phyloP scores from a whole-genome alignment of 1,140 invertebrate genomes.

The Metaphire vulgaris region DNA sequence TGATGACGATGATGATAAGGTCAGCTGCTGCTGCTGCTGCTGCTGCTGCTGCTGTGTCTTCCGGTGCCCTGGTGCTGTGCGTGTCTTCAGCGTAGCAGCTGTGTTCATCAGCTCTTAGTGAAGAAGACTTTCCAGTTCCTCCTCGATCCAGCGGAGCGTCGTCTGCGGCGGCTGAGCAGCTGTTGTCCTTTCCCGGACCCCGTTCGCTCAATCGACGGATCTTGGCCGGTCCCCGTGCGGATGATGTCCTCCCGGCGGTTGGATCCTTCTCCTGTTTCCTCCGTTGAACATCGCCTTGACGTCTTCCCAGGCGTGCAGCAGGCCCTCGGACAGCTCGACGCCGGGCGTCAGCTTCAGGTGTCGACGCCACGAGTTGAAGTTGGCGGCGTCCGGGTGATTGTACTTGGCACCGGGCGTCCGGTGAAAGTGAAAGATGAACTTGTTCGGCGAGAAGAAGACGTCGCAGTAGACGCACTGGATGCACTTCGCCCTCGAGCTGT shows the following conservation, averaged over 20 bases:
- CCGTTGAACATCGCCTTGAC: constrained; percentile 52
- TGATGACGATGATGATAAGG: too few species aligned
- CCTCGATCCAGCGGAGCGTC: neutral
- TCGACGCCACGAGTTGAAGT: constrained; percentile 90
- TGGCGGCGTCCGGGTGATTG: constrained; percentile 78
- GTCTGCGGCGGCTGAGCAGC: too few species aligned
- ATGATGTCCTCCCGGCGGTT: too few species aligned
- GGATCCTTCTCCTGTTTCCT: constrained; percentile 12
- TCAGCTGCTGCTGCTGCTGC: too few species aligned
- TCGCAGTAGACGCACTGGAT: constrained; percentile 49
- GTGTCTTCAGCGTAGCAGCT: too few species aligned
- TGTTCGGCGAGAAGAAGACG: constrained; percentile 89
- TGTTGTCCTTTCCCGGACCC: too few species aligned
- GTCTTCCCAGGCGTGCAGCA: constrained; percentile 63
- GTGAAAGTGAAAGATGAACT: constrained; percentile 94
- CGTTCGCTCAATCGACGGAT: too few species aligned
- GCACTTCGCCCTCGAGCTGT: constrained; percentile 36
- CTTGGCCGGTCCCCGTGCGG: too few species aligned
- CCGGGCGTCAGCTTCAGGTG: constrained; percentile 79
- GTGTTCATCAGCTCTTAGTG: too few species aligned
- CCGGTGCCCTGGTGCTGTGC: too few species aligned
- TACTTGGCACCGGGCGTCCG: constrained; percentile 53
- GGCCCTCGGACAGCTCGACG: constrained; percentile 23
- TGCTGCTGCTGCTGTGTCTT: too few species aligned
- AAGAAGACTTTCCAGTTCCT: neutral